Conservation (phyloP, 2,888 invertebrate species). For the Piscicola geometra region DNA sequence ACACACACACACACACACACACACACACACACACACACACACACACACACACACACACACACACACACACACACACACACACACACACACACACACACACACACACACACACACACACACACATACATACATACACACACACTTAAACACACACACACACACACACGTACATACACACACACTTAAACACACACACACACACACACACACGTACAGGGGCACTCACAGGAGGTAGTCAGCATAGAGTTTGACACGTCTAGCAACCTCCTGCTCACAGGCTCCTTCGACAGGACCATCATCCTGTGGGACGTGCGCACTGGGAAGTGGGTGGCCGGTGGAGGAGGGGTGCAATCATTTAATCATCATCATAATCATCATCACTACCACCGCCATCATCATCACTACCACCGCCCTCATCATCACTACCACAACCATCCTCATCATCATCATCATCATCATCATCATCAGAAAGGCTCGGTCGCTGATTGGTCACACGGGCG, state of each 20-base stretch:
- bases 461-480: slow-evolving; percentile 55
- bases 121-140: background rate
- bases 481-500: slow-evolving; percentile 55
- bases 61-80: background rate
- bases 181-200: background rate
- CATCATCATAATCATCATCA: no score
- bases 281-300: slow-evolving; percentile 72
- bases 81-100: background rate
- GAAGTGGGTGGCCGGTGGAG: slow-evolving; percentile 47
- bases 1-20: background rate
- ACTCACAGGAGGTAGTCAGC: slow-evolving; percentile 72
- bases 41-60: slow-evolving; percentile 11
- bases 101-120: background rate
- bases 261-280: slow-evolving; percentile 69
- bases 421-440: background rate
- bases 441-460: no score
- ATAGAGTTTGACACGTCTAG: slow-evolving; percentile 69
- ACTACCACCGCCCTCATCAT: no score
- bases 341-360: background rate
- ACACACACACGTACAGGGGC: slow-evolving; percentile 57
- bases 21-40: slow-evolving; percentile 64
- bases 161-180: slow-evolving; percentile 13
- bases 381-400: no score
- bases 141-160: background rate
- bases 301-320: slow-evolving; percentile 69